Evolutionary conservation across 2,113 vertebrate genomes (phyloP).

Genomic region (Machaerirhynchus nigripectus): DNA sequence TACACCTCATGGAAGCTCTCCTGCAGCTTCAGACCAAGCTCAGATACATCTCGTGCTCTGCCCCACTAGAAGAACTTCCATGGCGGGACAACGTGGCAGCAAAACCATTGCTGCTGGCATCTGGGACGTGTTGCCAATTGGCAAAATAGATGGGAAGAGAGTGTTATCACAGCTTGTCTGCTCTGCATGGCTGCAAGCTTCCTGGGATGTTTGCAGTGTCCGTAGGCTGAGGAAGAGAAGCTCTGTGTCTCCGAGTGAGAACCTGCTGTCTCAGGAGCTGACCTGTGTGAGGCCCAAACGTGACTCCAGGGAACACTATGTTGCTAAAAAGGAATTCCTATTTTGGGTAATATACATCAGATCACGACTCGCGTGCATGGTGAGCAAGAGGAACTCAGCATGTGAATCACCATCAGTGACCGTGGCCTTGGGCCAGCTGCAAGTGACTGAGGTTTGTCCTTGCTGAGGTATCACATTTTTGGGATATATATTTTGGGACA

Average conservation of each 20-base stretch:
- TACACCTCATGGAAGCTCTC: not conserved
- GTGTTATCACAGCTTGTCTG: not conserved
- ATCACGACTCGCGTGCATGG: not conserved
- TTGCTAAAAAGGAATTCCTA: not conserved
- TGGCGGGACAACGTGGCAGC: rapidly evolving
- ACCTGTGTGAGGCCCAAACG: not conserved
- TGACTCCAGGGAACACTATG: not conserved
- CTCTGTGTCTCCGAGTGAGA: not conserved
- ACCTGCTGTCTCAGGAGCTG: not conserved
- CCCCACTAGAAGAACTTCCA: not conserved
- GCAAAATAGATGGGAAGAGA: not conserved
- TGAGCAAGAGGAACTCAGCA: not conserved
- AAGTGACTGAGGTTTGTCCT: not conserved
- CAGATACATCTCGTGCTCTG: rapidly evolving
- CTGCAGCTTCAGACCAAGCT: not conserved
- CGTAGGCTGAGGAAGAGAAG: not conserved
- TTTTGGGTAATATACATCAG: not conserved
- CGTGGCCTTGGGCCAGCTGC: rapidly evolving
- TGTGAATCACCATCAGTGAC: not conserved
- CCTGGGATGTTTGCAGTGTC: not conserved
- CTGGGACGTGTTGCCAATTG: not conserved
- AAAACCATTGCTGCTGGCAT: not conserved
- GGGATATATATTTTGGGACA: not conserved
- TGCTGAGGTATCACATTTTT: not conserved
- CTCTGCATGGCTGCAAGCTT: not conserved